Evolutionary conservation across 2,113 vertebrate species (phyloP).

Genomic region (Monopterus albus): DNA sequence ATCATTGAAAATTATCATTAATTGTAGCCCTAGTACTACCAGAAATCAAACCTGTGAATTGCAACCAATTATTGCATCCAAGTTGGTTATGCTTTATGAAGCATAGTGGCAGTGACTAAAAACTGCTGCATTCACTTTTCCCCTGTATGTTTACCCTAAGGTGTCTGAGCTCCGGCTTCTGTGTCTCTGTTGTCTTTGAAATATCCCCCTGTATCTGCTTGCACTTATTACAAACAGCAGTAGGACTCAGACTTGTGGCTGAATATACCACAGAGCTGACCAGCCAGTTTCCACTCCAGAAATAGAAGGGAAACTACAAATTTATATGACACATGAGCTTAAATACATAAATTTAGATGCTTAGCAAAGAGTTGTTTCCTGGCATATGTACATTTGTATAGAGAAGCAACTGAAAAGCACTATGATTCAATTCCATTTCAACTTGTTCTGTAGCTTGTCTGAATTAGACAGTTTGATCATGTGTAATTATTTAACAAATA

Average conservation of each 20-base stretch:
- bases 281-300: slow-evolving; percentile 60
- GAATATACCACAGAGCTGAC: slow-evolving; percentile 60
- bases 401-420: not conserved
- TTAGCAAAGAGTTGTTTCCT: slow-evolving; percentile 28
- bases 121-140: not conserved
- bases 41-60: not conserved
- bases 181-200: slow-evolving; percentile 41
- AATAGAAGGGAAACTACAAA: slow-evolving; percentile 70
- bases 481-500: not conserved
- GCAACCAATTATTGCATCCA: not conserved
- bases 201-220: slow-evolving; percentile 30
- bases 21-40: not conserved
- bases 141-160: slow-evolving; percentile 16
- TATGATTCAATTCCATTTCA: too few relatives aligned
- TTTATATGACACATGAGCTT: slow-evolving; percentile 43
- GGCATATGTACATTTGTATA: not conserved
- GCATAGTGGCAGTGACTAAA: not conserved
- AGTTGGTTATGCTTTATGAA: too few relatives aligned
- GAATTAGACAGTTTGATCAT: not conserved
- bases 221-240: slow-evolving; percentile 38
- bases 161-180: slow-evolving; percentile 13
- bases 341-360: slow-evolving; percentile 42
- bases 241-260: slow-evolving; percentile 51
- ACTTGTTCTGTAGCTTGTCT: not conserved
- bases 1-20: not conserved